Conservation (phyloP, 2,113 vertebrate genomes). For the Panthera leo region DNA sequence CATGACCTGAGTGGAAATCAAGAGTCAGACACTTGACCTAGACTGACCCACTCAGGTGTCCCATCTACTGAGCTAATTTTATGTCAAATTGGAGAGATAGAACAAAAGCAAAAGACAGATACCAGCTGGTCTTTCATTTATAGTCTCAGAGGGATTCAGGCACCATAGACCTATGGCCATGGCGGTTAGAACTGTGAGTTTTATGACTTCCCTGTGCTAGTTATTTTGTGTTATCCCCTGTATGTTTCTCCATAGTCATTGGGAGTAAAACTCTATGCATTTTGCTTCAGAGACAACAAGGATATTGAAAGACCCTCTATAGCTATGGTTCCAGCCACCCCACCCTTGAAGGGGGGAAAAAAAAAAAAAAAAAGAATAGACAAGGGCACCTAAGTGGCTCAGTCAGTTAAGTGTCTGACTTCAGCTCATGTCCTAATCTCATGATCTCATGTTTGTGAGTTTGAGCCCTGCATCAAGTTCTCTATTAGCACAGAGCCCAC, state of each 20-base stretch:
- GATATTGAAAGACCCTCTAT: background rate
- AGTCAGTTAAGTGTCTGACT: no score
- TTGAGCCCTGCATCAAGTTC: no score
- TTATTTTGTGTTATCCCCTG: background rate
- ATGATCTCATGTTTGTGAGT: no score
- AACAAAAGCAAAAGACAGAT: background rate
- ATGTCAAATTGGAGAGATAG: background rate
- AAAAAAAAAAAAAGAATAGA: background rate
- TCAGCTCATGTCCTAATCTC: no score
- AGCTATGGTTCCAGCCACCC: background rate
- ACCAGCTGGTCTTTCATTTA: background rate
- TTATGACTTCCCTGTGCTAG: background rate
- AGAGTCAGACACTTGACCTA: no score
- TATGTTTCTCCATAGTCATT: background rate
- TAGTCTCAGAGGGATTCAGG: background rate
- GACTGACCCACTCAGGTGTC: no score
- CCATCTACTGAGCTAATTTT: background rate
- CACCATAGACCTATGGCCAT: background rate
- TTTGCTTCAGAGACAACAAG: background rate
- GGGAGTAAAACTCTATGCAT: background rate
- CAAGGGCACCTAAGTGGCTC: no score
- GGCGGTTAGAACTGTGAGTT: background rate
- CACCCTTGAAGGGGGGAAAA: background rate
- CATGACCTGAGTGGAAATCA: no score
- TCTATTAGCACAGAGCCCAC: no score